A percentile compares a stretch with the other conserved stretches of the same genome.
Evolutionary conservation across 2,888 invertebrate genomes (phyloP).

Genomic region (Chrysotoxum bicinctum): DNA sequence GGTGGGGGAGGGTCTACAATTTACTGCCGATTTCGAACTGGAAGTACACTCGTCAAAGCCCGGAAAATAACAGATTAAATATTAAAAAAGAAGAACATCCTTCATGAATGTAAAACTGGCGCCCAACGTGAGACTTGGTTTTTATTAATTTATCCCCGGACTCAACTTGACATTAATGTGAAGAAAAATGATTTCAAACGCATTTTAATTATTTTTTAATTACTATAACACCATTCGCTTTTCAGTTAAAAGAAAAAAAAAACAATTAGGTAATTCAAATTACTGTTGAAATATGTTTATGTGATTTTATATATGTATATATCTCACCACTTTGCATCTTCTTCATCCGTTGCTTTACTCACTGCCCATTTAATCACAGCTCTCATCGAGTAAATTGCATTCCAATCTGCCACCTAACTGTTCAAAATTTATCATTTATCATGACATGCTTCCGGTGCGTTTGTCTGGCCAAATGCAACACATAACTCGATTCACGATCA

Average conservation of each 20-base stretch:
- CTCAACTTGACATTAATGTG: not conserved
- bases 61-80: not conserved
- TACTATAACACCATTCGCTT: not conserved
- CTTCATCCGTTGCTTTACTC: not conserved
- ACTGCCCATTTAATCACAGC: conserved; percentile 6
- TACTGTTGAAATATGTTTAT: not conserved
- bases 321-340: not conserved
- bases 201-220: too few relatives aligned
- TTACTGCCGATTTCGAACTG: too few relatives aligned
- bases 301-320: not conserved
- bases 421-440: conserved; percentile 64
- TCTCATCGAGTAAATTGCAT: conserved; percentile 52
- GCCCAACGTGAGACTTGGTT: not conserved
- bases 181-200: not conserved
- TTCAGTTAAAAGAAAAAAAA: not conserved
- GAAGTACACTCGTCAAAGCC: too few relatives aligned
- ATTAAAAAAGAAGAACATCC: not conserved
- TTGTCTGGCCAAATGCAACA: conserved; percentile 37
- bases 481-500: conserved; percentile 34
- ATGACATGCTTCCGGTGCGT: conserved; percentile 68
- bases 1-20: too few relatives aligned
- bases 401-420: conserved; percentile 65
- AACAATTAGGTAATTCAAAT: too few relatives aligned
- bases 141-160: not conserved
- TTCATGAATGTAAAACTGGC: not conserved